Base-by-base conservation (phyloP, 2,797 vertebrate genomes). In the Acanthis flammea region DNA sequence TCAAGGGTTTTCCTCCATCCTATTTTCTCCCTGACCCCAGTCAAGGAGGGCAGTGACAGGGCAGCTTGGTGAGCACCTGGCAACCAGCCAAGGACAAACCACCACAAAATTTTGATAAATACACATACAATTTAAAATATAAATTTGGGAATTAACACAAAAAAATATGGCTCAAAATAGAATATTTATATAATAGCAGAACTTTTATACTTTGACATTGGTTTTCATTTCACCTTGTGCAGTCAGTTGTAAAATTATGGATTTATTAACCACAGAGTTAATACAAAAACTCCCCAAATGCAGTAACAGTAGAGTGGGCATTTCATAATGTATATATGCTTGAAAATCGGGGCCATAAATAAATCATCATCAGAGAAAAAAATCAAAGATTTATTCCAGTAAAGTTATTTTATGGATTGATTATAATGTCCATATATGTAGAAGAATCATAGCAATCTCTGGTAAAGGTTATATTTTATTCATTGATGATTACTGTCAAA, bases 21-120 rank as follows among this genome's bases (percentile, higher is more conserved):
- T 39, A 13, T 57, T 70, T 82, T 63, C 37, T 44, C 7, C 8
- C 4, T 2, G 1, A 15, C 1, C 4, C 7, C 12, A 15, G 6
- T 6, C 2, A 4, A 45, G 14, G 19, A 39, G 3, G 4, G 3
- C 11, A 33, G 47, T 30, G 12, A 33, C 25, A 50, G 28, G 62
- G 17, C 0, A 1, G 9, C 24, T 70, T 39, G 35, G 10, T 33
- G 10, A 23, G 21, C 14, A 55, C 4, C 5, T 50, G 9, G 5
- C 13, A 44, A 33, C 16, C 24, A 51, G 28, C 8, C 21, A 45
- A 45, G 14, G 25, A 25, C 37, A 57, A 51, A 5, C 17, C 30
- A 39, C 6, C 5, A 12, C 14, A 33, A 5, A 1, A 33, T 65
- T 76, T 70, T 39, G 37, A 48, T n/a, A 53, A n/a, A 65, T 58